Evolutionary conservation across 2,888 invertebrate species (phyloP).

Genomic region (Phragmatobia fuliginosa): DNA sequence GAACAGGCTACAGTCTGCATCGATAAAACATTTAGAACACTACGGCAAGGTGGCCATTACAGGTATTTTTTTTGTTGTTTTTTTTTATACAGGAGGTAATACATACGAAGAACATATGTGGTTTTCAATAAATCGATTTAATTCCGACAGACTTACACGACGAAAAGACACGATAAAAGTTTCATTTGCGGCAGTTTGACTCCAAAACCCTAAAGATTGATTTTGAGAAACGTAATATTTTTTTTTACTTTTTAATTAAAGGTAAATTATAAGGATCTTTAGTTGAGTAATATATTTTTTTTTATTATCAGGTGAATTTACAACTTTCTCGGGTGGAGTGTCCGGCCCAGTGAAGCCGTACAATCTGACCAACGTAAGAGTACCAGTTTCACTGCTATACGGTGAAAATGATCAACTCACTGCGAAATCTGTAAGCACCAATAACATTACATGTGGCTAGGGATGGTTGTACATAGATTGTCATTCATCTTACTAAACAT

Average conservation of each 20-base stretch:
- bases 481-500: no score
- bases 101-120: no score
- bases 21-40: constrained; percentile 68
- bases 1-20: constrained; percentile 63
- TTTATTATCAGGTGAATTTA: constrained; percentile 81
- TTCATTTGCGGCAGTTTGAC: no score
- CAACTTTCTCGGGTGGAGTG: constrained; percentile 84
- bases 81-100: no score
- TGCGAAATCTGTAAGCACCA: constrained; percentile 78
- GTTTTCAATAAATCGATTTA: no score
- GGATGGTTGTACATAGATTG: not conserved
- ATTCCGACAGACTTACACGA: no score
- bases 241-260: no score
- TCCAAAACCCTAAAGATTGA: no score
- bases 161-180: no score
- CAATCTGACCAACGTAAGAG: constrained; percentile 85
- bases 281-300: no score
- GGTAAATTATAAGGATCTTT: no score
- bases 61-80: constrained; percentile 47
- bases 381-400: constrained; percentile 87
- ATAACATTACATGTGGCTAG: not conserved
- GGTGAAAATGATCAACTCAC: constrained; percentile 89
- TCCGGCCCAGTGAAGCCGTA: constrained; percentile 86
- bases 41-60: constrained; percentile 70
- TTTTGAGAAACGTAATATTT: no score